A percentile compares a stretch with the other conserved stretches of the same genome.
These are phyloP conservation scores for Patella depressa DNA, from an alignment of 2,888 invertebrate genomes.

Conservation along the genomic window DNA sequence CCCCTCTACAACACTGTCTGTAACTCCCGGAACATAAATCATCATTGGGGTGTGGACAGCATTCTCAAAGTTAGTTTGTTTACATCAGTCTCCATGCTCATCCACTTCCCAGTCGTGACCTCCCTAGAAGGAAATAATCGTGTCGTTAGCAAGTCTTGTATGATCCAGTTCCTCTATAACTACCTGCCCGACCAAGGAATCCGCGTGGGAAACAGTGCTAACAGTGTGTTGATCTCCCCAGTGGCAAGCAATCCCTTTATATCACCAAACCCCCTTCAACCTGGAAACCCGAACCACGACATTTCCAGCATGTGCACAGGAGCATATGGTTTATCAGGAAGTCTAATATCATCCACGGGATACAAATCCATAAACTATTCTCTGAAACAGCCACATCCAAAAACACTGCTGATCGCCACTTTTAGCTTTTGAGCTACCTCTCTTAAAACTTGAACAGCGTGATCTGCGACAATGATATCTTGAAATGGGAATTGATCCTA, in stretches of 20 bases:
- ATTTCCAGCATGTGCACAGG: constrained; percentile 14
- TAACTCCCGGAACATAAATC: constrained; percentile 51
- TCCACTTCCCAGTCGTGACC: constrained; percentile 54
- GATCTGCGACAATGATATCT: too few relatives aligned
- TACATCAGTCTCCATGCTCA: constrained; percentile 51
- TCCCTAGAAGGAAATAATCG: constrained; percentile 45
- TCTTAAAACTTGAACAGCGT: too few relatives aligned
- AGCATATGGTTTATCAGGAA: constrained; percentile 18
- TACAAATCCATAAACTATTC: constrained; percentile 32
- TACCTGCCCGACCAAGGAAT: constrained; percentile 37
- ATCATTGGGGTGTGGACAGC: constrained; percentile 55
- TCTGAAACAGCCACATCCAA: constrained; percentile 44
- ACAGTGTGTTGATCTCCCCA: too few relatives aligned
- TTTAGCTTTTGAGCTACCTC: too few relatives aligned
- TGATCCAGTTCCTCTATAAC: constrained; percentile 18
- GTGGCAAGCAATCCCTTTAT: too few relatives aligned
- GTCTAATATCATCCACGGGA: constrained; percentile 26
- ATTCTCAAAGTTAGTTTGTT: not conserved
- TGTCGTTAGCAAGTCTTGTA: constrained; percentile 40
- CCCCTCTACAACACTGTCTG: too few relatives aligned
- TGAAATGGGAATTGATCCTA: too few relatives aligned
- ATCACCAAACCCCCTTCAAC: too few relatives aligned
- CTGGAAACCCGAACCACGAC: constrained; percentile 6
- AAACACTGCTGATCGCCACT: too few relatives aligned
- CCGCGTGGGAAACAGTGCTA: constrained; percentile 42